Conservation (phyloP, 2,888 invertebrate genomes). For the Homarus gammarus region DNA sequence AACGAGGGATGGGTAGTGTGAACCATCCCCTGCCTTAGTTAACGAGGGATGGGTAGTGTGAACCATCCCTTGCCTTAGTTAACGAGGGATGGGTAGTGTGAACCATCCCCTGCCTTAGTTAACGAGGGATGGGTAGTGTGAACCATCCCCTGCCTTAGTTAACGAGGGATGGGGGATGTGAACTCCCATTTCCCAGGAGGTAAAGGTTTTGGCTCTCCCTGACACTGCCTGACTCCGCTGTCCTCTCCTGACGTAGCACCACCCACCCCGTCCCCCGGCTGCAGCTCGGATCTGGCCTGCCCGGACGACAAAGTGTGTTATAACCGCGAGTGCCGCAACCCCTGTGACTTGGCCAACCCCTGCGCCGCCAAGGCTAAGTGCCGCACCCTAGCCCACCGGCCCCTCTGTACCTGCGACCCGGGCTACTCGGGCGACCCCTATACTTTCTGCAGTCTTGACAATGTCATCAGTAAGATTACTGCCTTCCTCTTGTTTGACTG, state of each 20-base stretch:
- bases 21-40: no score
- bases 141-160: no score
- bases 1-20: no score
- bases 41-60: no score
- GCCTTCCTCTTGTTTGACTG: constrained; percentile 47
- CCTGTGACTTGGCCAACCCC: constrained; percentile 81
- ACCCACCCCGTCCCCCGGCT: constrained; percentile 78
- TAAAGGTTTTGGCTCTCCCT: no score
- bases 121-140: no score
- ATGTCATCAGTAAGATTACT: constrained; percentile 65
- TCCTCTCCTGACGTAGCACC: constrained; percentile 54
- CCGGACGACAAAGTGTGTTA: constrained; percentile 89
- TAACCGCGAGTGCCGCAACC: constrained; percentile 83
- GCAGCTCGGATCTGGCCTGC: constrained; percentile 89
- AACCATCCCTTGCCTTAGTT: no score
- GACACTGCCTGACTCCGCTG: constrained; percentile 14
- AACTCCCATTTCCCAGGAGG: no score
- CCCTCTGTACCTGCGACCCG: constrained; percentile 87
- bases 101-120: no score
- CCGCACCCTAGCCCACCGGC: constrained; percentile 86
- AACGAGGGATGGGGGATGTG: no score
- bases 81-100: no score
- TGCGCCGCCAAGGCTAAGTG: constrained; percentile 88
- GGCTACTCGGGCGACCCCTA: constrained; percentile 88
- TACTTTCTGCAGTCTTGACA: constrained; percentile 66